phyloP scores from a whole-genome alignment of 2,113 vertebrate species.

The Paracanthobrama guichenoti region DNA sequence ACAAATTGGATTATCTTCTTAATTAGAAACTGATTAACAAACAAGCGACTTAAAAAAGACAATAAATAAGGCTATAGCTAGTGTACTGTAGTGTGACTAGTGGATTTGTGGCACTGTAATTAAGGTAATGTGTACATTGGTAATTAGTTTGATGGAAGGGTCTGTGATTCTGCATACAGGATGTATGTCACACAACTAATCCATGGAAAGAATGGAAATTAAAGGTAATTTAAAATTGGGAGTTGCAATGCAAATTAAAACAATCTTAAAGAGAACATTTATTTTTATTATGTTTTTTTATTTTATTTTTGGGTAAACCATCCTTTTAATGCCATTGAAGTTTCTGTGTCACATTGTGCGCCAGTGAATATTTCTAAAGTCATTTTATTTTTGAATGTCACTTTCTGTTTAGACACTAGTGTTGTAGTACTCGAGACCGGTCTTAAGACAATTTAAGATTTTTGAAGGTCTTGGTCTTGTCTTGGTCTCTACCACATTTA shows the following conservation, averaged over 20 bases:
- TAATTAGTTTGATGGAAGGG: slow-evolving; percentile 1
- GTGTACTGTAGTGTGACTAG: not conserved
- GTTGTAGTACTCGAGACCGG: too few relatives aligned
- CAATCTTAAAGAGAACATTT: too few relatives aligned
- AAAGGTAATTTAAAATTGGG: not conserved
- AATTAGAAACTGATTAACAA: slow-evolving; percentile 64
- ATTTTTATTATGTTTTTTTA: too few relatives aligned
- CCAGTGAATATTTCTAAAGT: not conserved
- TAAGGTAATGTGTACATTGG: not conserved
- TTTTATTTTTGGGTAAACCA: not conserved
- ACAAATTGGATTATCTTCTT: slow-evolving; percentile 61
- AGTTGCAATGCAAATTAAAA: not conserved
- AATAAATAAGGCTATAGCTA: not conserved
- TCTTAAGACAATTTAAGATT: too few relatives aligned
- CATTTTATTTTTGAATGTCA: not conserved
- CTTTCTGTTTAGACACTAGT: not conserved
- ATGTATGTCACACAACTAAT: not conserved
- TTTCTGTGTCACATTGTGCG: not conserved
- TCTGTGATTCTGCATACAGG: not conserved
- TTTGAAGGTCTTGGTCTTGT: too few relatives aligned
- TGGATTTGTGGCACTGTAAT: slow-evolving; percentile 7
- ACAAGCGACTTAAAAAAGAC: slow-evolving; percentile 12
- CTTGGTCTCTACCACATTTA: too few relatives aligned
- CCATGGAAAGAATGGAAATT: too few relatives aligned
- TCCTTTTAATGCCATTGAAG: not conserved